Evolutionary conservation across 2,888 invertebrate genomes (phyloP).

Genomic region (Eilema griseolum): DNA sequence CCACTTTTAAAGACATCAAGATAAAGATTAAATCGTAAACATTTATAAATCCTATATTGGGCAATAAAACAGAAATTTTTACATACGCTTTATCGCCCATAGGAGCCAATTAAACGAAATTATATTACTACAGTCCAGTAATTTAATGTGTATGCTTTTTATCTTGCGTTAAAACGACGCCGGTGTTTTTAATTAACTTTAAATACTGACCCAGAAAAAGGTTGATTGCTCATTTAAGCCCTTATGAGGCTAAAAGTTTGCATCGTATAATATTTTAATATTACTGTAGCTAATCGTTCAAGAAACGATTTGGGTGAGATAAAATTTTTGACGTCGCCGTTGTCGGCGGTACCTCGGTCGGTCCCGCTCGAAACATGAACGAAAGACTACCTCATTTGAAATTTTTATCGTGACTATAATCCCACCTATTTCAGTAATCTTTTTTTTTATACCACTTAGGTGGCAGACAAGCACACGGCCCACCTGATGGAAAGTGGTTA

Average conservation of each 20-base stretch:
- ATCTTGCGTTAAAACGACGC: conserved; percentile 30
- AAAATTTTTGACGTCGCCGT: conserved; percentile 27
- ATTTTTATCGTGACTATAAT: too few relatives aligned
- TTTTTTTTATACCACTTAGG: too few relatives aligned
- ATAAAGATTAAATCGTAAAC: conserved; percentile 36
- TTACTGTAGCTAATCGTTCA: conserved; percentile 46
- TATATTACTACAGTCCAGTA: conserved; percentile 30
- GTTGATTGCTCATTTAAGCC: conserved; percentile 52
- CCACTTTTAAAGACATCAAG: conserved; percentile 19
- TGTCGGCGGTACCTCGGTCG: conserved; percentile 7
- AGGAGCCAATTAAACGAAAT: conserved; percentile 42
- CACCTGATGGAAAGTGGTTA: too few relatives aligned
- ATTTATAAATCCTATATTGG: conserved; percentile 27
- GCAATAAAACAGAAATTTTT: conserved; percentile 38
- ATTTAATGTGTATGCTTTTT: conserved; percentile 32
- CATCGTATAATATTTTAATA: conserved; percentile 43
- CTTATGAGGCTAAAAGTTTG: conserved; percentile 43
- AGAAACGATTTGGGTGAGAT: conserved; percentile 42
- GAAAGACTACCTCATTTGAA: too few relatives aligned
- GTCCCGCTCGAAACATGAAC: too few relatives aligned
- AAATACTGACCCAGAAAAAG: conserved; percentile 53
- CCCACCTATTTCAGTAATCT: too few relatives aligned
- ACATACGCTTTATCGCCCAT: conserved; percentile 38
- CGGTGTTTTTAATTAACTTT: conserved; percentile 51
- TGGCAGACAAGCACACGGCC: too few relatives aligned